These are phyloP conservation scores for Rallus crepitans DNA, from an alignment of 2,797 vertebrate genomes.

Conservation along the genomic window DNA sequence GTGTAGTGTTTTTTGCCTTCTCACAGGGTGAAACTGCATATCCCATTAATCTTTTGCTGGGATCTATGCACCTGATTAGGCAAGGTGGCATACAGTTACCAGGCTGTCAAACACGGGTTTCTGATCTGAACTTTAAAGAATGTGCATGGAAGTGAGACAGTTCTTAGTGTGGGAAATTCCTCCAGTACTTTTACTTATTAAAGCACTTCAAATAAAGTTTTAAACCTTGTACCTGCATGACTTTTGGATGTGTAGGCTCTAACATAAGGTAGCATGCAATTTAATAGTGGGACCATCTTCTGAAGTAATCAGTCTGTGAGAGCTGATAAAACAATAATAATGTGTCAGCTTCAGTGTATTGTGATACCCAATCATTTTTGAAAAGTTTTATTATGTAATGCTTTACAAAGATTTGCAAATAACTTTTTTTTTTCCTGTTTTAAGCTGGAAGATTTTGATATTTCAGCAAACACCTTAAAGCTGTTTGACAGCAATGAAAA, in stretches of 20 bases:
- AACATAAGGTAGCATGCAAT: neutral
- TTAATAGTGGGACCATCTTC: neutral
- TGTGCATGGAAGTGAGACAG: neutral
- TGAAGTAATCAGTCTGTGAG: neutral
- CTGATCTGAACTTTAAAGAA: neutral
- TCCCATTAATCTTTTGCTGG: neutral
- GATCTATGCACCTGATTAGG: neutral
- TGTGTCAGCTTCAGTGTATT: neutral
- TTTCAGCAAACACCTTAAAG: conserved; percentile 79
- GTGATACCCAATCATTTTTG: neutral
- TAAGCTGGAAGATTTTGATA: conserved; percentile 88
- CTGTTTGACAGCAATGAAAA: conserved; percentile 79
- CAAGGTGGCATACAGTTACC: neutral
- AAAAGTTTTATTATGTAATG: neutral
- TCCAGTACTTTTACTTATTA: neutral
- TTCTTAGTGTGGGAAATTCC: neutral
- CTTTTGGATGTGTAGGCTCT: neutral
- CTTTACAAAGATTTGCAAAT: conserved; percentile 14
- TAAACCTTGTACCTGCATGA: neutral
- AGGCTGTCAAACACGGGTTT: neutral
- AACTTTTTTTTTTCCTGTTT: conserved; percentile 10
- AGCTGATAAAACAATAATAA: neutral
- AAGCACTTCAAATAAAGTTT: neutral
- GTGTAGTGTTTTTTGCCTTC: neutral
- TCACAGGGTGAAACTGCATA: neutral